phyloP scores from a whole-genome alignment of 2,113 vertebrate genomes.

The Nanorana parkeri region DNA sequence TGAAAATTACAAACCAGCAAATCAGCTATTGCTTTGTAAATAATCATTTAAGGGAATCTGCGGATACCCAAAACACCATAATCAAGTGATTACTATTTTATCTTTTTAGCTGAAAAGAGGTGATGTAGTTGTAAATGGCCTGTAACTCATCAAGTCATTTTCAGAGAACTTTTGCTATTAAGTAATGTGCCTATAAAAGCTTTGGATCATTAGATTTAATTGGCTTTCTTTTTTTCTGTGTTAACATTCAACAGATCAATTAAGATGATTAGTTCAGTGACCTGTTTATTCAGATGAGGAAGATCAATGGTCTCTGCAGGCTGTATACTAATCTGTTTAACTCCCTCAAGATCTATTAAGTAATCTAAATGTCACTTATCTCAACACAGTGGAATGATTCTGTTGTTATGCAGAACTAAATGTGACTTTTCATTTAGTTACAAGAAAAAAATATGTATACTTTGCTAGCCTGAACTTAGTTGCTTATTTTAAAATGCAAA shows the following conservation, averaged over 20 bases:
- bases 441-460: too few relatives aligned
- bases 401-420: background rate
- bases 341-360: conserved; percentile 44
- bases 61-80: too few relatives aligned
- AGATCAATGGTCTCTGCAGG: conserved; percentile 36
- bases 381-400: background rate
- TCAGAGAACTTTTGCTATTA: background rate
- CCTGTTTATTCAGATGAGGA: conserved; percentile 45
- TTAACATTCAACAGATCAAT: conserved; percentile 47
- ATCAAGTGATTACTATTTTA: too few relatives aligned
- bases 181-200: conserved; percentile 12
- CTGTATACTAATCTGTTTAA: conserved; percentile 48
- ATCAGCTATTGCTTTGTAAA: too few relatives aligned
- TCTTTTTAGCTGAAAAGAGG: too few relatives aligned
- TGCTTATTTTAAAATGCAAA: too few relatives aligned
- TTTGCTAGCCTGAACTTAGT: too few relatives aligned
- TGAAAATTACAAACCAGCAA: too few relatives aligned
- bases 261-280: conserved; percentile 41
- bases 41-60: too few relatives aligned
- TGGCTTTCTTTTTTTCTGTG: conserved; percentile 14
- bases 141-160: background rate
- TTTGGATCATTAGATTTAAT: conserved; percentile 16
- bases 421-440: background rate
- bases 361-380: conserved; percentile 36
- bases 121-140: too few relatives aligned